Conservation (phyloP, 2,888 invertebrate species). For the Lysandra coridon region DNA sequence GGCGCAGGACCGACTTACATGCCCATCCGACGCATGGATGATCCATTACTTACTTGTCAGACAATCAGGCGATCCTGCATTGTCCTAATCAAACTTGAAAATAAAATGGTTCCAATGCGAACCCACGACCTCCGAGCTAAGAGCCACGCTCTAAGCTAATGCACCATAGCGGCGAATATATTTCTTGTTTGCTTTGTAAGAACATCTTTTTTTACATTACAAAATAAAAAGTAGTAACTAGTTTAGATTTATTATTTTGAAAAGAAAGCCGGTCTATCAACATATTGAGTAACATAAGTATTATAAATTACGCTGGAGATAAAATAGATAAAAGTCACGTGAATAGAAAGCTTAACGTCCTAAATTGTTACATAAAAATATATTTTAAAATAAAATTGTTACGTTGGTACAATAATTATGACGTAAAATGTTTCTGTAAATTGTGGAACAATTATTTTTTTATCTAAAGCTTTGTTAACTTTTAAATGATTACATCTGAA, state of each 20-base stretch:
- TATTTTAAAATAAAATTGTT: not conserved
- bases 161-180: not conserved
- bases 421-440: not conserved
- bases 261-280: not conserved
- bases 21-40: too few relatives aligned
- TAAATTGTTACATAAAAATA: conserved; percentile 7
- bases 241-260: not conserved
- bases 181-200: not conserved
- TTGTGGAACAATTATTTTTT: not conserved
- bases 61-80: too few relatives aligned
- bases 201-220: not conserved
- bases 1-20: too few relatives aligned
- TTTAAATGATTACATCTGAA: too few relatives aligned
- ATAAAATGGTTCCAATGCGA: too few relatives aligned
- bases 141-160: too few relatives aligned
- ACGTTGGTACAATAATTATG: not conserved
- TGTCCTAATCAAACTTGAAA: too few relatives aligned
- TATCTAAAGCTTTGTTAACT: not conserved
- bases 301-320: not conserved
- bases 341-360: not conserved
- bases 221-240: not conserved
- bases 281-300: not conserved
- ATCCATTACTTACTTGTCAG: too few relatives aligned
- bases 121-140: too few relatives aligned
- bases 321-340: conserved; percentile 7